These are phyloP conservation scores for Trematocara marginatum DNA, from an alignment of 2,113 vertebrate species.

Conservation along the genomic window DNA sequence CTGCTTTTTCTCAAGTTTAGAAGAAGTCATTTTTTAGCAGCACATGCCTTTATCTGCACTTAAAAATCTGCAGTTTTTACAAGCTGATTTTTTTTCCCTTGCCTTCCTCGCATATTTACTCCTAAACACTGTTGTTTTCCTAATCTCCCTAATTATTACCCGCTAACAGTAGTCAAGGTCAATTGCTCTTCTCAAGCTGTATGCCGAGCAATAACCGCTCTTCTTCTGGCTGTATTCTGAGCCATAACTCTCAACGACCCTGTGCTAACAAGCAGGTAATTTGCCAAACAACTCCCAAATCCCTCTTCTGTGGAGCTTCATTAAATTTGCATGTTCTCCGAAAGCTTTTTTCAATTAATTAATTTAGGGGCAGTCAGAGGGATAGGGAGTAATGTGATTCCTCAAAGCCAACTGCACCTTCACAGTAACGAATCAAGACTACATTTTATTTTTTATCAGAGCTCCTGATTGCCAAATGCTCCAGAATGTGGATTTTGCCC, in stretches of 20 bases:
- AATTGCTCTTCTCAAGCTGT: slow-evolving; percentile 36
- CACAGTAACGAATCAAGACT: not conserved
- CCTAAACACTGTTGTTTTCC: slow-evolving; percentile 20
- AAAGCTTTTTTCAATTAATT: slow-evolving; percentile 57
- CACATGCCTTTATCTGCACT: not conserved
- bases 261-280: slow-evolving; percentile 70
- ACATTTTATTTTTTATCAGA: not conserved
- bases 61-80: not conserved
- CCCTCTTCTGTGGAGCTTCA: slow-evolving; percentile 56
- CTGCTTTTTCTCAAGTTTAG: not conserved
- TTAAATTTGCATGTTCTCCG: slow-evolving; percentile 67
- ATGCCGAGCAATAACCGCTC: slow-evolving; percentile 5
- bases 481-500: not conserved
- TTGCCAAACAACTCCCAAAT: slow-evolving; percentile 69
- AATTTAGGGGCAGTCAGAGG: slow-evolving; percentile 17
- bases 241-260: slow-evolving; percentile 44
- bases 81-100: not conserved
- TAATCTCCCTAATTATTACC: slow-evolving; percentile 48
- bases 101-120: not conserved
- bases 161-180: slow-evolving; percentile 48
- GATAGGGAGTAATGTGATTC: slow-evolving; percentile 5
- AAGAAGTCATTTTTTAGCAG: not conserved
- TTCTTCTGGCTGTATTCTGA: slow-evolving; percentile 44
- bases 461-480: not conserved
- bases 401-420: not conserved